These are phyloP conservation scores for Zaprionus obscuricornis DNA, from an alignment of 2,888 invertebrate species.

Conservation along the genomic window DNA sequence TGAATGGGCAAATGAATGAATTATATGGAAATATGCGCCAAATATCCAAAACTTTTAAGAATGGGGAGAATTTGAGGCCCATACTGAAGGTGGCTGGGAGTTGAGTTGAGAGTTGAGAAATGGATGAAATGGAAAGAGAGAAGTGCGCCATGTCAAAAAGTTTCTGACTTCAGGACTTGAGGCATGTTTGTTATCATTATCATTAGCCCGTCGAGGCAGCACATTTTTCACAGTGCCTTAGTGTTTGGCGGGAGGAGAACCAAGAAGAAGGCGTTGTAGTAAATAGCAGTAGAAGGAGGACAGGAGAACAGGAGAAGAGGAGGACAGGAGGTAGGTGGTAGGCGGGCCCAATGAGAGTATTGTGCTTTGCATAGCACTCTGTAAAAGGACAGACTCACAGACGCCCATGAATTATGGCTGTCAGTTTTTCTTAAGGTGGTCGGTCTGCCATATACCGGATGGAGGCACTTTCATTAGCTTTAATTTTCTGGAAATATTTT, in stretches of 20 bases:
- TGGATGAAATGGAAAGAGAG: not conserved
- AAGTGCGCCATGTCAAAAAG: constrained; percentile 74
- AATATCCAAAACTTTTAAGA: constrained; percentile 14
- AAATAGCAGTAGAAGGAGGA: not conserved
- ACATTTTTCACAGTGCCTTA: constrained; percentile 47
- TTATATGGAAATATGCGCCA: constrained; percentile 69
- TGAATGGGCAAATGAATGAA: constrained; percentile 69
- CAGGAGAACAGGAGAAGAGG: not conserved
- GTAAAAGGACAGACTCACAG: constrained; percentile 30
- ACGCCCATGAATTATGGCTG: constrained; percentile 80
- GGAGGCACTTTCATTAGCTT: constrained; percentile 79
- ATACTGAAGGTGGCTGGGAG: not conserved
- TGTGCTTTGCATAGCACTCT: constrained; percentile 51
- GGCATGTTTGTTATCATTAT: constrained; percentile 80
- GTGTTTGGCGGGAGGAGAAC: constrained; percentile 12
- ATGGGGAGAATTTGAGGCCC: not conserved
- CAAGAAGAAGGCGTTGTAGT: constrained; percentile 9
- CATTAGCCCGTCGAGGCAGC: constrained; percentile 60
- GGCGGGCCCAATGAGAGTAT: constrained; percentile 19
- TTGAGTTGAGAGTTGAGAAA: not conserved
- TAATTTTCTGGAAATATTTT: constrained; percentile 80
- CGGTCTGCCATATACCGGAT: constrained; percentile 23
- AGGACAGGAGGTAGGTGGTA: constrained; percentile 3
- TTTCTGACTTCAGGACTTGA: constrained; percentile 74
- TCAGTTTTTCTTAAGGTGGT: constrained; percentile 71